Evolutionary conservation across 2,888 invertebrate genomes (phyloP).

Genomic region (Hirtodrosophila alboralis): DNA sequence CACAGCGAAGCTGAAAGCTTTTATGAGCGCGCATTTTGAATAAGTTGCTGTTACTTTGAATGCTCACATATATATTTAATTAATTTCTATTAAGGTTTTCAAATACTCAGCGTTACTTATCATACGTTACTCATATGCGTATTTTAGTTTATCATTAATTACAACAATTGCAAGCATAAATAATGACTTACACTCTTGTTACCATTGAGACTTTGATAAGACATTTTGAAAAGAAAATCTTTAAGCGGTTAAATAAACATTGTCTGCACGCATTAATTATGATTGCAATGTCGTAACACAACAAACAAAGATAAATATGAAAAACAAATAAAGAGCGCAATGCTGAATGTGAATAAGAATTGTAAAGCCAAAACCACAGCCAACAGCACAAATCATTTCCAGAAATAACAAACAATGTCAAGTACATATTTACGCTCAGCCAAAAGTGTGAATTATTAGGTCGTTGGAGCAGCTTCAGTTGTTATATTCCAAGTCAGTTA

Average conservation of each 20-base stretch:
- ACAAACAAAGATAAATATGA: constrained; percentile 52
- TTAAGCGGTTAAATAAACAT: constrained; percentile 39
- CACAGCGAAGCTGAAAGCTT: constrained; percentile 42
- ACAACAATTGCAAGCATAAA: neutral
- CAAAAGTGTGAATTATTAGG: constrained; percentile 61
- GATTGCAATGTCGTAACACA: constrained; percentile 40
- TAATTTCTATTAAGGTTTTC: too few species aligned
- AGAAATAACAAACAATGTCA: constrained; percentile 27
- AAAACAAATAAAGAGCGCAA: constrained; percentile 23
- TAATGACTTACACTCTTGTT: neutral
- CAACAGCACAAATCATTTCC: constrained; percentile 15
- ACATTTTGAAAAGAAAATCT: constrained; percentile 51
- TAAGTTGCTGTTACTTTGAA: too few species aligned
- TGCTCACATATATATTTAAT: too few species aligned
- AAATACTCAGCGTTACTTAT: too few species aligned
- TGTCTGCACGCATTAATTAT: constrained; percentile 21
- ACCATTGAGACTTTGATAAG: constrained; percentile 31
- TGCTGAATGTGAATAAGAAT: constrained; percentile 13
- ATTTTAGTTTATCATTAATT: neutral
- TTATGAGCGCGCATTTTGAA: constrained; percentile 29
- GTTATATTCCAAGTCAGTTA: constrained; percentile 29
- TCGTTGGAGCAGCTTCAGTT: constrained; percentile 19
- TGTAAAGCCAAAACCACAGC: constrained; percentile 7
- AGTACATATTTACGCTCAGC: constrained; percentile 28
- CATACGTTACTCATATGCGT: too few species aligned